phyloP scores from a whole-genome alignment of 2,888 invertebrate genomes.

The Anticlea derivata region DNA sequence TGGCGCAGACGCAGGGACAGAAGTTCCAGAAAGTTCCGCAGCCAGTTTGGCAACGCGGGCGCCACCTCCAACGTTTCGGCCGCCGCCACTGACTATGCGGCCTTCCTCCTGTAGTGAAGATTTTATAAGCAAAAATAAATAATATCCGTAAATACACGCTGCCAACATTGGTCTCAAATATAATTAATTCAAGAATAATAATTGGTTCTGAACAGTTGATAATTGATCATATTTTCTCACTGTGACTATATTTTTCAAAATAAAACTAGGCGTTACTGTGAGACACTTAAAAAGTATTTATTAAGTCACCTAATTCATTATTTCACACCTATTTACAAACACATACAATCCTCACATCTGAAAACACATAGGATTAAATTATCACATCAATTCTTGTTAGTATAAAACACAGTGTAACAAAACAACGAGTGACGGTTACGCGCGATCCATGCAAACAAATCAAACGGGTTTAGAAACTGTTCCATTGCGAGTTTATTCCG shows the following conservation, averaged over 20 bases:
- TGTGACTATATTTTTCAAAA: too few species aligned
- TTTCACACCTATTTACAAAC: background rate
- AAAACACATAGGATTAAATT: constrained; percentile 8
- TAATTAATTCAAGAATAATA: too few species aligned
- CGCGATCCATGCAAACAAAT: constrained; percentile 43
- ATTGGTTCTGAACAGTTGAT: too few species aligned
- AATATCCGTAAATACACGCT: too few species aligned
- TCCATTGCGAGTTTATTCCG: constrained; percentile 21
- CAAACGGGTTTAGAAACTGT: constrained; percentile 13
- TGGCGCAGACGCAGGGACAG: constrained; percentile 83
- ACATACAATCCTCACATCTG: background rate
- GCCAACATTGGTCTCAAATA: too few species aligned
- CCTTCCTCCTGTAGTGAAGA: constrained; percentile 63
- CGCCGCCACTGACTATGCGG: constrained; percentile 63
- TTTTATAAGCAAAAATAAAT: background rate
- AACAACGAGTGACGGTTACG: constrained; percentile 35
- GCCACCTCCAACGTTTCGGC: constrained; percentile 59
- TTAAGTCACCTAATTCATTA: too few species aligned
- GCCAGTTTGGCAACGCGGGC: constrained; percentile 78
- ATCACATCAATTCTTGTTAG: constrained; percentile 28
- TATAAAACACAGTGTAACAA: constrained; percentile 33
- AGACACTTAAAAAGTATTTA: too few species aligned
- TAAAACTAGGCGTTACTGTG: too few species aligned
- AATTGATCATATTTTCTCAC: too few species aligned
- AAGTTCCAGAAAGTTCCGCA: constrained; percentile 89